These are phyloP conservation scores for Rapana venosa DNA, from an alignment of 2,888 invertebrate genomes.

Conservation along the genomic window DNA sequence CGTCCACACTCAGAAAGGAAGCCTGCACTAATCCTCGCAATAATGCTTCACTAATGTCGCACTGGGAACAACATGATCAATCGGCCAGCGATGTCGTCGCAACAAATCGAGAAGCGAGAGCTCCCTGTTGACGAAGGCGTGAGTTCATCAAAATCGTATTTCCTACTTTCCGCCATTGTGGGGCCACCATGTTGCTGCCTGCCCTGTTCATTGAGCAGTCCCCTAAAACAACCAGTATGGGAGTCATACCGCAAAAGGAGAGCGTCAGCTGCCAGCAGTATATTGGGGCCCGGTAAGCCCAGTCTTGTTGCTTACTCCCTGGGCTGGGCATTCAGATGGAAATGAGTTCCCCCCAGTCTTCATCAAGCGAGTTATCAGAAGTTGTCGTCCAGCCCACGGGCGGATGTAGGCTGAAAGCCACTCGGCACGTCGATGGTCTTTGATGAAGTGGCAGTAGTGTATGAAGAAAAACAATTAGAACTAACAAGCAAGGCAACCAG, in stretches of 20 bases:
- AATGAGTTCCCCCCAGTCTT: neutral
- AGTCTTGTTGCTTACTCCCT: neutral
- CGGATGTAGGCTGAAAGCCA: slow-evolving; percentile 3
- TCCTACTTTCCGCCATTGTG: neutral
- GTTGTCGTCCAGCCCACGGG: neutral
- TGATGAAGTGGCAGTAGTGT: slow-evolving; percentile 30
- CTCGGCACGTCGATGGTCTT: slow-evolving; percentile 18
- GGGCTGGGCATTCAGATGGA: neutral
- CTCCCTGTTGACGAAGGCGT: neutral
- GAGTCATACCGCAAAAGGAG: neutral
- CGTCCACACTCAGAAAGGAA: slow-evolving; percentile 3
- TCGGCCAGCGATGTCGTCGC: slow-evolving; percentile 17
- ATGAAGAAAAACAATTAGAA: slow-evolving; percentile 20
- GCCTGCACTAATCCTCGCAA: slow-evolving; percentile 34
- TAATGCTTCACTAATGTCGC: slow-evolving; percentile 38
- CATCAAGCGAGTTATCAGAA: slow-evolving; percentile 5
- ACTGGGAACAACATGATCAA: slow-evolving; percentile 40
- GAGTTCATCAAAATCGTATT: slow-evolving; percentile 30
- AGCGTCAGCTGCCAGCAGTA: neutral
- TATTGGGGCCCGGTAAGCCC: neutral
- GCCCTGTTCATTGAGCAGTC: neutral
- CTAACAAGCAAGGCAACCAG: neutral
- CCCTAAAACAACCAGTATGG: neutral
- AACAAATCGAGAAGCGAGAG: slow-evolving; percentile 19
- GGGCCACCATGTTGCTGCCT: neutral